phyloP scores from a whole-genome alignment of 1,140 invertebrate species.

The Lepidurus apus region DNA sequence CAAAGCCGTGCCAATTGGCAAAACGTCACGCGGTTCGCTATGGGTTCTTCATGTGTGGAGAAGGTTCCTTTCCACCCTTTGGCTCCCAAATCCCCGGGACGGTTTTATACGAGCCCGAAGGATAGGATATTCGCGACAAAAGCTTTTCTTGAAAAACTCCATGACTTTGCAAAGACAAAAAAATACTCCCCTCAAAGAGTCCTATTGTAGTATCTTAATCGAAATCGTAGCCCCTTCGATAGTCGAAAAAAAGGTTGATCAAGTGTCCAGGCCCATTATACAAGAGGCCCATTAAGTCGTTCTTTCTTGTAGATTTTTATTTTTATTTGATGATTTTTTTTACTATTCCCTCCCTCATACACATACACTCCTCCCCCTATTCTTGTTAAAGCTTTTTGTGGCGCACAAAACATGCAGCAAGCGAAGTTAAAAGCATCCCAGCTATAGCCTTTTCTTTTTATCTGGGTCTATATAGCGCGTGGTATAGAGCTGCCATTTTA shows the following conservation, averaged over 20 bases:
- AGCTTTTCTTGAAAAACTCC: not conserved
- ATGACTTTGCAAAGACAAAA: not conserved
- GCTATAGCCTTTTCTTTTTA: not conserved
- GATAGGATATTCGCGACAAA: not conserved
- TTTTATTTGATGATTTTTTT: not conserved
- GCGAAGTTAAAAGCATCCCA: conserved; percentile 12
- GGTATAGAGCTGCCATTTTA: not conserved
- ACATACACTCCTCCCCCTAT: not conserved
- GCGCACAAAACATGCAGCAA: not conserved
- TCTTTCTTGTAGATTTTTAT: not conserved
- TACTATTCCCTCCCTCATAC: not conserved
- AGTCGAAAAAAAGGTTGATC: not conserved
- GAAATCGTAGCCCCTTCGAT: not conserved
- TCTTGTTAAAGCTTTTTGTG: not conserved
- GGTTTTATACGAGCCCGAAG: not conserved
- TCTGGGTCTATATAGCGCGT: not conserved
- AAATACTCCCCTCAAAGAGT: not conserved
- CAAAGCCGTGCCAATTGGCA: not conserved
- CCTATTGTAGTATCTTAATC: conserved; percentile 13
- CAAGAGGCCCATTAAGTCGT: not conserved
- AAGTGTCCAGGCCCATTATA: not conserved
- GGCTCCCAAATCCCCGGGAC: not conserved
- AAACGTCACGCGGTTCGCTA: not conserved
- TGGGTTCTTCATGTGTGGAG: not conserved
- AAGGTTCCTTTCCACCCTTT: not conserved